Evolutionary conservation across 2,113 vertebrate species (phyloP).

Genomic region (Muntiacus reevesi): DNA sequence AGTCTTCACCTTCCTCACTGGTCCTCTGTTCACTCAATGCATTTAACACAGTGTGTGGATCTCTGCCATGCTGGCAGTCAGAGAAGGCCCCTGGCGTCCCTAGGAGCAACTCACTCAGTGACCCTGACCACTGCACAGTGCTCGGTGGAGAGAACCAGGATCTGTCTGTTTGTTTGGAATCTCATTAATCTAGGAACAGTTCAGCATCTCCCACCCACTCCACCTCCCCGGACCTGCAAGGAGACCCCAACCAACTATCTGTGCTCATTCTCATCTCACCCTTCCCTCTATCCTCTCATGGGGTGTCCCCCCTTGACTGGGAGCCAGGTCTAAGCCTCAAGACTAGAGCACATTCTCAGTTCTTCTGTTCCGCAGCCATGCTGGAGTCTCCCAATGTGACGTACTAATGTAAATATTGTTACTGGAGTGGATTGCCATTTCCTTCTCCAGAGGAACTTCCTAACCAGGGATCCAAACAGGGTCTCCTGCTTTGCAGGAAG

Average conservation of each 20-base stretch:
- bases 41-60: accelerated
- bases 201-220: neutral
- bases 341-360: neutral
- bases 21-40: neutral
- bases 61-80: neutral
- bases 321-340: neutral
- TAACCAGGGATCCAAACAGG: neutral
- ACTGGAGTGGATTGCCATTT: neutral
- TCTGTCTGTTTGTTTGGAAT: neutral
- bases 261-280: neutral
- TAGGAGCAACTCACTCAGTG: neutral
- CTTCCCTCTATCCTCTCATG: neutral
- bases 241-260: neutral
- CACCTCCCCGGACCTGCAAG: neutral
- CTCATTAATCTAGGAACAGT: neutral
- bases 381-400: neutral
- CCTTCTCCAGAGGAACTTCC: neutral
- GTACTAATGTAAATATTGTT: neutral
- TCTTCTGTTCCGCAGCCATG: neutral
- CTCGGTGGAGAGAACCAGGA: neutral
- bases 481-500: neutral
- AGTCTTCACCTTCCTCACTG: neutral
- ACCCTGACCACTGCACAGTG: neutral
- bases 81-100: neutral
- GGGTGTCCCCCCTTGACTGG: neutral